Percentiles rank a stretch among this genome's conserved stretches.
Conservation (phyloP, 2,113 vertebrate species). For the Electrona antarctica region DNA sequence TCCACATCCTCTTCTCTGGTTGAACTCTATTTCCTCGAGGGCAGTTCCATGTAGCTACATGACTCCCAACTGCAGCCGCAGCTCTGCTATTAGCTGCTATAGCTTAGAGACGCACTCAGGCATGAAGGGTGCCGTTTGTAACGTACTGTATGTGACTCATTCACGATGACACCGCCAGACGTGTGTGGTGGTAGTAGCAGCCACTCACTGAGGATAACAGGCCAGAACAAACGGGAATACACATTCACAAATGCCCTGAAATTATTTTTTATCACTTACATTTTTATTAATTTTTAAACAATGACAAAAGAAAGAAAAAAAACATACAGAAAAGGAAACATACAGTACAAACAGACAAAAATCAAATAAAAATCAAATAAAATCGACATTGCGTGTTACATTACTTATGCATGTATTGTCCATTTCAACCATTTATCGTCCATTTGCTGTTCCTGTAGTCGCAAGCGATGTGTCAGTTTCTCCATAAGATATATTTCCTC, state of each 20-base stretch:
- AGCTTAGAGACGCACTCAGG: conserved; percentile 17
- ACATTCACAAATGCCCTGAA: neutral
- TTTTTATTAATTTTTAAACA: too few relatives aligned
- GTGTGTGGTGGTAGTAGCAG: neutral
- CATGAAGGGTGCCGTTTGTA: neutral
- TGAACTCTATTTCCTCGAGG: conserved; percentile 12
- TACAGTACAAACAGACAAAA: too few relatives aligned
- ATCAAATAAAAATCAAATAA: too few relatives aligned
- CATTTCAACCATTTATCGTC: too few relatives aligned
- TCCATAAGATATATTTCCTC: too few relatives aligned
- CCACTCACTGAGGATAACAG: conserved; percentile 13
- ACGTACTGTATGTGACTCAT: conserved; percentile 19
- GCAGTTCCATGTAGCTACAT: neutral
- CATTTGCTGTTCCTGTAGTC: too few relatives aligned
- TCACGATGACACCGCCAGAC: neutral
- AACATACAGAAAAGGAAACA: too few relatives aligned
- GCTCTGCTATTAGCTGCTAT: conserved; percentile 4
- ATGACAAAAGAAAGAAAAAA: too few relatives aligned
- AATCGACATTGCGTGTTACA: too few relatives aligned
- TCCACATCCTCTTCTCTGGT: conserved; percentile 3
- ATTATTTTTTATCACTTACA: too few relatives aligned
- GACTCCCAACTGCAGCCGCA: neutral
- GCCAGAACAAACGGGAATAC: neutral
- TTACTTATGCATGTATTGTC: too few relatives aligned
- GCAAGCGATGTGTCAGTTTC: too few relatives aligned